A percentile compares a stretch with the other conserved stretches of the same genome.
Evolutionary conservation across 2,888 invertebrate species (phyloP).

Genomic region (Plebejus argus): DNA sequence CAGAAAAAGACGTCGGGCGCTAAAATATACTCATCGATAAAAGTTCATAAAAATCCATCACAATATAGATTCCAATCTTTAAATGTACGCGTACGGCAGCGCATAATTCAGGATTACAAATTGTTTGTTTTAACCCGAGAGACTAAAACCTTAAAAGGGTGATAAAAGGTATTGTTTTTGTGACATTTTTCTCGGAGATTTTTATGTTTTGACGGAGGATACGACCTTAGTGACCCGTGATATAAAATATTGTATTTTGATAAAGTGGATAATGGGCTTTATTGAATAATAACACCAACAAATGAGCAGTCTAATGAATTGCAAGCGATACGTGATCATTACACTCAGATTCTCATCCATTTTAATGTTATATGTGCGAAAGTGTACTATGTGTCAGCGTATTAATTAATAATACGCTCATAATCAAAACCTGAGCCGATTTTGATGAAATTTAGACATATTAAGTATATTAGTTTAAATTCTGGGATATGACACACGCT

Average conservation of each 20-base stretch:
- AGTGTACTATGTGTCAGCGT: no score
- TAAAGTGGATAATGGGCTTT: not conserved
- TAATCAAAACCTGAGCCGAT: not conserved
- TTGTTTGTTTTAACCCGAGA: slow-evolving; percentile 79
- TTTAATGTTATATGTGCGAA: not conserved
- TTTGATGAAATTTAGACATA: no score
- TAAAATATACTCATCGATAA: slow-evolving; percentile 46
- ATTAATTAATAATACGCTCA: no score
- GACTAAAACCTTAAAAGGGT: slow-evolving; percentile 77
- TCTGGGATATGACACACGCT: no score
- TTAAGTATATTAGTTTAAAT: no score
- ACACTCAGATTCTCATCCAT: not conserved
- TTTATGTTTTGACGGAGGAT: not conserved
- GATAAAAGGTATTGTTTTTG: slow-evolving; percentile 53
- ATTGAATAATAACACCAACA: not conserved
- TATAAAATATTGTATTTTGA: slow-evolving; percentile 1
- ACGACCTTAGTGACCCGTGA: not conserved
- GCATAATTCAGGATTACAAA: slow-evolving; percentile 80
- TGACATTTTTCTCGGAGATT: slow-evolving; percentile 2
- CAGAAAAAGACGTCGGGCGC: not conserved
- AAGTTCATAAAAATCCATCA: slow-evolving; percentile 51
- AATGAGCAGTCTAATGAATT: not conserved
- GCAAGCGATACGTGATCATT: not conserved
- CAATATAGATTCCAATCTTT: slow-evolving; percentile 79
- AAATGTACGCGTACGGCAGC: slow-evolving; percentile 80